Evolutionary conservation across 2,113 vertebrate genomes (phyloP).

Genomic region (Alethe castanea): DNA sequence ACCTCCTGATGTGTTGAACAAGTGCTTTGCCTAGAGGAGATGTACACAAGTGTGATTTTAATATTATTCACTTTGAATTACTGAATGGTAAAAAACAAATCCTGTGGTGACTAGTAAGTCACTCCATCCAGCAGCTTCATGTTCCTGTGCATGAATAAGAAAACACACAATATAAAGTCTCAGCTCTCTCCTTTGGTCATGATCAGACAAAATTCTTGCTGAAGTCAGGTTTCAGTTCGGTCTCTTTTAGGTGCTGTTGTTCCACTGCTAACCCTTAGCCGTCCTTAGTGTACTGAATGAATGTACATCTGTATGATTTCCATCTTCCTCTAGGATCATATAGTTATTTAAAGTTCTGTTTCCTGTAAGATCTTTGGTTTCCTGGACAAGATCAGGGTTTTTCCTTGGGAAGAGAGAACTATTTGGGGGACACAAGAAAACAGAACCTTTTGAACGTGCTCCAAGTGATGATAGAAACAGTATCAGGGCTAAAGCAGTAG

Average conservation of each 20-base stretch:
- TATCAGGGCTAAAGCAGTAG: neutral
- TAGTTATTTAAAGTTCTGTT: neutral
- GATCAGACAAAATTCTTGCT: neutral
- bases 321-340: neutral
- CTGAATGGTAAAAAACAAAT: neutral
- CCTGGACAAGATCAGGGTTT: neutral
- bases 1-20: neutral
- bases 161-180: neutral
- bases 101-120: neutral
- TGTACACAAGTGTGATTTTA: neutral
- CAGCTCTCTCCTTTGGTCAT: neutral
- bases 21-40: neutral
- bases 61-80: neutral
- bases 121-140: neutral
- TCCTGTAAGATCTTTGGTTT: neutral
- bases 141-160: neutral
- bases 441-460: neutral
- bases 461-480: neutral
- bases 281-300: neutral
- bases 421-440: neutral
- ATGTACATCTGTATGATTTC: neutral
- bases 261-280: neutral
- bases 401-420: neutral
- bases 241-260: neutral
- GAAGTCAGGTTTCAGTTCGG: neutral